These are phyloP conservation scores for Diarsia dahlii DNA, from an alignment of 2,888 invertebrate species.

Conservation along the genomic window DNA sequence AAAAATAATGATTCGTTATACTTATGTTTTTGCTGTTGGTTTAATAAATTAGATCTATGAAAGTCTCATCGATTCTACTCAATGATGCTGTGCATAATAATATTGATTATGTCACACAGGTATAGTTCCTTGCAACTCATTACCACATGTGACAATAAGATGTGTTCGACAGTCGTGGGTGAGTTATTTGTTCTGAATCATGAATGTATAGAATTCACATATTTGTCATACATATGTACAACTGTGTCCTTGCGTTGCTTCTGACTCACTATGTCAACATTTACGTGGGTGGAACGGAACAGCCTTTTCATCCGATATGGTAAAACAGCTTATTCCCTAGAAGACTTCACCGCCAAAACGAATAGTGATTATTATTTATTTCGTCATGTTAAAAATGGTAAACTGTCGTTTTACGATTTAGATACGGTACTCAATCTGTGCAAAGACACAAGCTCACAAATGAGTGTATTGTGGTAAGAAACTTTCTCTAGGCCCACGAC, in stretches of 20 bases:
- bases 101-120: constrained; percentile 14
- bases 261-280: constrained; percentile 88
- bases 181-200: constrained; percentile 74
- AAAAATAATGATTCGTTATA: neutral
- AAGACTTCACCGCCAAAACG: constrained; percentile 46
- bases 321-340: constrained; percentile 66
- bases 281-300: constrained; percentile 86
- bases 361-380: constrained; percentile 8
- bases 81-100: constrained; percentile 17
- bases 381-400: neutral
- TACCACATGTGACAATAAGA: constrained; percentile 52
- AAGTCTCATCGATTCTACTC: neutral
- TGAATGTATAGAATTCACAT: constrained; percentile 78
- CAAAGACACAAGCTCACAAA: constrained; percentile 56
- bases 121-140: constrained; percentile 62
- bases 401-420: constrained; percentile 22
- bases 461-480: constrained; percentile 67
- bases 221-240: constrained; percentile 76
- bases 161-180: constrained; percentile 73
- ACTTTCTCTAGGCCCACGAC: constrained; percentile 79
- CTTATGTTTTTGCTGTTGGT: neutral
- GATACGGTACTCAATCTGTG: constrained; percentile 33
- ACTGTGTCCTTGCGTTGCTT: constrained; percentile 84
- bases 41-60: neutral
- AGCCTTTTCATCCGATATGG: constrained; percentile 82